phyloP scores from a whole-genome alignment of 2,113 vertebrate genomes.

The Passer montanus region DNA sequence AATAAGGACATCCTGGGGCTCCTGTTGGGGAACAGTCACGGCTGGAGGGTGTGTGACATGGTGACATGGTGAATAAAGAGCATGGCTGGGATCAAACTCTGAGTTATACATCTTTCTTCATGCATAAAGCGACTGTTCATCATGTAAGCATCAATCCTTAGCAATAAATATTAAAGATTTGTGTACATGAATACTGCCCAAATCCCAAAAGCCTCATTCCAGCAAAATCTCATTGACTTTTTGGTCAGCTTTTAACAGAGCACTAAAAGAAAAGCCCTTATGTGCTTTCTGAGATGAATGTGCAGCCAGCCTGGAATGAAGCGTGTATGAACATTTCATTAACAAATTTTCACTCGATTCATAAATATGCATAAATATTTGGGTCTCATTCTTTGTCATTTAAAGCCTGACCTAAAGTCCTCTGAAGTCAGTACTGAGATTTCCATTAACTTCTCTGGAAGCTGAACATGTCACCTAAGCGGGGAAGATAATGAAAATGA shows the following conservation, averaged over 20 bases:
- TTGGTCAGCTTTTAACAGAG: neutral
- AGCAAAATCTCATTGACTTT: constrained; percentile 27
- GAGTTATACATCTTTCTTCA: neutral
- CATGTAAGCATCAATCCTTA: neutral
- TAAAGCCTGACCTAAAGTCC: neutral
- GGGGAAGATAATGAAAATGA: constrained; percentile 8
- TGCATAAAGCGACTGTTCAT: neutral
- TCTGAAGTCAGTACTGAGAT: neutral
- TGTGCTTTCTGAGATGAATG: neutral
- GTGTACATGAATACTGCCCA: neutral
- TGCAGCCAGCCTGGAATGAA: neutral
- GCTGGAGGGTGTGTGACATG: neutral
- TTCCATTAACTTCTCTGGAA: constrained; percentile 16
- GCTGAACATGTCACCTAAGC: neutral
- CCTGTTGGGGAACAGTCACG: neutral
- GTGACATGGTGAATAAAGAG: neutral
- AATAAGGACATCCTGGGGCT: neutral
- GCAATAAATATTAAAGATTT: neutral
- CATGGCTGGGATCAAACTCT: neutral
- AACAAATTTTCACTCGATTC: neutral
- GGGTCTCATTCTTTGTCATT: neutral
- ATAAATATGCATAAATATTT: constrained; percentile 51
- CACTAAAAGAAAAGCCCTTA: neutral
- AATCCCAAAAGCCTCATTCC: constrained; percentile 17
- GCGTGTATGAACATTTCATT: constrained; percentile 31